Evolutionary conservation across 1,140 invertebrate species (phyloP).

Genomic region (Paralvinella palmiformis): DNA sequence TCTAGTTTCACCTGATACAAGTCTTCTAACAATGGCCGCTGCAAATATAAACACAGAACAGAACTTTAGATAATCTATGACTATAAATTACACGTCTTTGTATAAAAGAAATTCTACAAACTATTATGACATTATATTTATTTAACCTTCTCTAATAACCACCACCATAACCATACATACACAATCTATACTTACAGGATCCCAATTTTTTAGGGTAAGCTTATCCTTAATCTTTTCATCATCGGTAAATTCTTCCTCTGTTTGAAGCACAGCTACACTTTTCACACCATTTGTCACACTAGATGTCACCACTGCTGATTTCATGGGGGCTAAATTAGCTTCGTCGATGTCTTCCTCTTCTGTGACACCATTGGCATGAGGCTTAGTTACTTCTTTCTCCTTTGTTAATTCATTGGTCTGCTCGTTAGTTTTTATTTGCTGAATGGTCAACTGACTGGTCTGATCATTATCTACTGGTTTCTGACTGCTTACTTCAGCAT

Average conservation of each 20-base stretch:
- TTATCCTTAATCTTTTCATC: slow-evolving; percentile 21
- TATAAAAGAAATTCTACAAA: not conserved
- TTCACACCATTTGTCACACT: not conserved
- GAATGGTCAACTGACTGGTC: no score
- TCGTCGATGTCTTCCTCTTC: not conserved
- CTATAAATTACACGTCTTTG: not conserved
- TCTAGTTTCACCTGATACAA: slow-evolving; percentile 21
- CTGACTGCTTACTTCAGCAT: no score
- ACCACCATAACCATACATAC: slow-evolving; percentile 2
- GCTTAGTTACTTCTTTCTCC: not conserved
- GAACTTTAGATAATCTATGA: not conserved
- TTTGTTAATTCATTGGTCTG: not conserved
- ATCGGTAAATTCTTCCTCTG: not conserved
- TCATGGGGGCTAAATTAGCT: no score
- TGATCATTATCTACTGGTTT: no score
- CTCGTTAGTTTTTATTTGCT: not conserved
- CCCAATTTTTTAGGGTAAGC: slow-evolving; percentile 42
- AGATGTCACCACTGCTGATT: not conserved
- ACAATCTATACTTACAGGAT: slow-evolving; percentile 42
- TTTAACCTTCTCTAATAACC: slow-evolving; percentile 21
- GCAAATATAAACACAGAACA: slow-evolving; percentile 13
- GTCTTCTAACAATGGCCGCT: slow-evolving; percentile 24
- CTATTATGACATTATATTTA: not conserved
- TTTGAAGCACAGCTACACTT: not conserved
- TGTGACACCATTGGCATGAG: not conserved